Conservation (phyloP, 1,140 invertebrate genomes). For the Platorchestia sp. region DNA sequence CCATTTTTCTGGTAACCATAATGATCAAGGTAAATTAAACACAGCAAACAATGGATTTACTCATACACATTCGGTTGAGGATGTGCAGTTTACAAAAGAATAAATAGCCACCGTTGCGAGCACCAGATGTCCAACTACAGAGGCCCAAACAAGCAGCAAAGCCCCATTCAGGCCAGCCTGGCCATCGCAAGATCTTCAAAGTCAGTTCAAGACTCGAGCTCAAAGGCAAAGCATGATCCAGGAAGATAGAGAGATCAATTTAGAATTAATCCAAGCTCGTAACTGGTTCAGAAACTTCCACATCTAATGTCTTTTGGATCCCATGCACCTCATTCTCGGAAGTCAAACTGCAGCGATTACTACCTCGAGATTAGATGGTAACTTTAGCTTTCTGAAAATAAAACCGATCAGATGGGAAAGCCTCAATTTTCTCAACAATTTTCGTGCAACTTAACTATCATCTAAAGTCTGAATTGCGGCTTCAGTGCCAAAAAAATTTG, state of each 20-base stretch:
- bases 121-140: not conserved
- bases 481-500: not conserved
- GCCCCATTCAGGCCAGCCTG: not conserved
- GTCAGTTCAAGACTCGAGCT: not conserved
- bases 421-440: not conserved
- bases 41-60: too few species aligned
- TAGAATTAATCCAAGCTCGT: conserved; percentile 8
- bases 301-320: not conserved
- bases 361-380: not conserved
- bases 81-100: too few species aligned
- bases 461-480: not conserved
- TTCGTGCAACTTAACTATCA: not conserved
- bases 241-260: not conserved
- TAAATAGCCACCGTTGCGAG: too few species aligned
- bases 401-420: not conserved
- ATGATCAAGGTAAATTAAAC: too few species aligned
- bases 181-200: not conserved
- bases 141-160: not conserved
- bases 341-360: not conserved
- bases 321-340: not conserved
- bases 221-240: not conserved
- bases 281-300: not conserved
- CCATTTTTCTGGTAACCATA: too few species aligned
- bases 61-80: too few species aligned
- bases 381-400: not conserved